phyloP scores from a whole-genome alignment of 2,888 invertebrate genomes.

The Atethmia centrago region DNA sequence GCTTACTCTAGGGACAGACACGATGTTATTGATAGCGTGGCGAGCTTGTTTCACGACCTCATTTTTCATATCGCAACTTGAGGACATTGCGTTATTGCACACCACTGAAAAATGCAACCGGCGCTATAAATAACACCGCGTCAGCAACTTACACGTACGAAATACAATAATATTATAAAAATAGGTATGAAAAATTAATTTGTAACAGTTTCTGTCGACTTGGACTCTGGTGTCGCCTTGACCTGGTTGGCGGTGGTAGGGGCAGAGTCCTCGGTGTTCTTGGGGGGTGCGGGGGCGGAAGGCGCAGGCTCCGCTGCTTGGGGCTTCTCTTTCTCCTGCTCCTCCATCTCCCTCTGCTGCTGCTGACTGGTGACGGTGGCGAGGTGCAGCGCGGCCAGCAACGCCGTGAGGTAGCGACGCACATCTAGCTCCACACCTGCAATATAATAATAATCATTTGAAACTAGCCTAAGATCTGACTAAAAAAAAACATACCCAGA shows the following conservation, averaged over 20 bases:
- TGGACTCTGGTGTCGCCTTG: slow-evolving; percentile 84
- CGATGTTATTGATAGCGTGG: slow-evolving; percentile 32
- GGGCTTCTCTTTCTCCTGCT: slow-evolving; percentile 59
- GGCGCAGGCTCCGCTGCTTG: slow-evolving; percentile 70
- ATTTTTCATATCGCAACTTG: slow-evolving; percentile 33
- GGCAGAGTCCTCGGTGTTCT: slow-evolving; percentile 66
- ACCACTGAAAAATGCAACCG: slow-evolving; percentile 35
- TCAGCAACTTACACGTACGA: slow-evolving; percentile 45
- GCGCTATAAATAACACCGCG: slow-evolving; percentile 46
- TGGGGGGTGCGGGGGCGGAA: slow-evolving; percentile 59
- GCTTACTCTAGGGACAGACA: slow-evolving; percentile 44
- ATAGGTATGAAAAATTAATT: slow-evolving; percentile 51
- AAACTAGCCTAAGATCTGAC: neutral
- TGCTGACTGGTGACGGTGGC: slow-evolving; percentile 84
- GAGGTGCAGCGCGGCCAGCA: slow-evolving; percentile 85
- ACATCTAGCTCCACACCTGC: slow-evolving; percentile 85
- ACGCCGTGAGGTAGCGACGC: slow-evolving; percentile 84
- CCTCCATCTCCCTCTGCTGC: slow-evolving; percentile 71
- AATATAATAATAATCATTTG: neutral
- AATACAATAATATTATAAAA: slow-evolving; percentile 60
- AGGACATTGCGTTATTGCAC: slow-evolving; percentile 31
- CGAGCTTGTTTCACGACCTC: slow-evolving; percentile 43
- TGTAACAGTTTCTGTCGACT: slow-evolving; percentile 76
- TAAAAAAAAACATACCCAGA: neutral
- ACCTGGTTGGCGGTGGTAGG: slow-evolving; percentile 80